Evolutionary conservation across 2,797 vertebrate species (phyloP).

Genomic region (Synanceia verrucosa): DNA sequence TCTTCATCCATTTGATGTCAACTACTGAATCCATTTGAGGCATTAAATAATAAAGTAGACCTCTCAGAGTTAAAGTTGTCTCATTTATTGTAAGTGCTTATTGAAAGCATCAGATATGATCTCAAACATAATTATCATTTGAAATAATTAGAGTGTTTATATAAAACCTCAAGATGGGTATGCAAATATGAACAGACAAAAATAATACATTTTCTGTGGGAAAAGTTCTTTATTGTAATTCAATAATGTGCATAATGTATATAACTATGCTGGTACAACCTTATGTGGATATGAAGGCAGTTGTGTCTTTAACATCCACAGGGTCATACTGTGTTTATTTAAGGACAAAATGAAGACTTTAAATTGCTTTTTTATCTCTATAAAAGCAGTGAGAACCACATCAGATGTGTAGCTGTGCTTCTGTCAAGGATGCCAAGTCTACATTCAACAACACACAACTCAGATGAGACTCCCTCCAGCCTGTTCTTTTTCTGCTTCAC

Average conservation of each 20-base stretch:
- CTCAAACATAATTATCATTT: constrained; percentile 41
- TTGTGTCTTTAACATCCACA: background rate
- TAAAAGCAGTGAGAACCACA: background rate
- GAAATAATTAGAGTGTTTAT: constrained; percentile 22
- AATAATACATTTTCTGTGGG: background rate
- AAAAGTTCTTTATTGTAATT: background rate
- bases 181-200: too few species aligned
- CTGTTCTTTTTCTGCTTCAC: background rate
- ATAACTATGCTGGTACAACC: fast-evolving
- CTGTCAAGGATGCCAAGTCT: background rate
- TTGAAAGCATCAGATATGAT: constrained; percentile 47
- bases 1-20: constrained; percentile 59
- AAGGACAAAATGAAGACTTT: background rate
- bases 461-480: background rate
- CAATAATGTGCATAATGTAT: background rate
- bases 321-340: background rate
- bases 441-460: background rate
- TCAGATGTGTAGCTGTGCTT: background rate
- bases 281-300: fast-evolving
- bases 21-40: constrained; percentile 71
- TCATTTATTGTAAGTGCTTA: constrained; percentile 72
- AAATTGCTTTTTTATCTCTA: background rate
- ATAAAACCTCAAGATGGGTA: background rate
- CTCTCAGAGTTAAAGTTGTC: constrained; percentile 49
- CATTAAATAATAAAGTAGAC: constrained; percentile 76